Base-by-base conservation (phyloP, 2,113 vertebrate species). In the Catharus minimus region DNA sequence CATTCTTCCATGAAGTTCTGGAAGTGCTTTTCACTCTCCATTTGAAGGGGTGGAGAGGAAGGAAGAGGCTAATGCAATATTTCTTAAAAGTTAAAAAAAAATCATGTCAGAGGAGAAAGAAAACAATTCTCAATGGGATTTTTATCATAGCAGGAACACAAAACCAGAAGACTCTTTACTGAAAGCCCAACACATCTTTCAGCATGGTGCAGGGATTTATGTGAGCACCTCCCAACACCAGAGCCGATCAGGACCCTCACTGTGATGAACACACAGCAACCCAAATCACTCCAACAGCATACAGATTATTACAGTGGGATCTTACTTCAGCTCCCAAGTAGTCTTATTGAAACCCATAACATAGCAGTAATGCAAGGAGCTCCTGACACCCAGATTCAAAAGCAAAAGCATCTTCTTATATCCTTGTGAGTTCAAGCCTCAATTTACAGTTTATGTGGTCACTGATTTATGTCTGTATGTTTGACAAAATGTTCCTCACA, bases 211-310 rank as follows among this genome's bases (percentile, higher is more conserved):
- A 39, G 16, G n/a, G 33, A 71, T 56, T 78, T 11, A 41, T 4
- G 9, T 4, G 57, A 76, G 46, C 2, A 0, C 26, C 38, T 32
- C 11, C 0, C 22, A 68, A 28, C 0, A 2, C 32, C 46, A 14
- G 52, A 65, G 39, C 76, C 66, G 41, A 55, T 1, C 3, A 2
- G 52, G 65, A 68, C 50, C 36, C 28, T 65, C 41, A 0, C 0
- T 28, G 26, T 19, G 26, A 7, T 30, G 32, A 81, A 17, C 32
- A 46, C 0, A 0, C 6, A 62, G n/a, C 28, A 57, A 56, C 47
- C 67, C 38, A 67, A 53, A 5, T 8, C 1, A 1, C 52, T 57
- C 38, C 41, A 41, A 43, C 9, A 57, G 58, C 1, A 0, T 2
- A 27, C 2, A 20, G n/a, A 32, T 58, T 21, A 28, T 39, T 58